Base-by-base conservation (phyloP, 1,140 invertebrate genomes). In the Drosophila asahinai region DNA sequence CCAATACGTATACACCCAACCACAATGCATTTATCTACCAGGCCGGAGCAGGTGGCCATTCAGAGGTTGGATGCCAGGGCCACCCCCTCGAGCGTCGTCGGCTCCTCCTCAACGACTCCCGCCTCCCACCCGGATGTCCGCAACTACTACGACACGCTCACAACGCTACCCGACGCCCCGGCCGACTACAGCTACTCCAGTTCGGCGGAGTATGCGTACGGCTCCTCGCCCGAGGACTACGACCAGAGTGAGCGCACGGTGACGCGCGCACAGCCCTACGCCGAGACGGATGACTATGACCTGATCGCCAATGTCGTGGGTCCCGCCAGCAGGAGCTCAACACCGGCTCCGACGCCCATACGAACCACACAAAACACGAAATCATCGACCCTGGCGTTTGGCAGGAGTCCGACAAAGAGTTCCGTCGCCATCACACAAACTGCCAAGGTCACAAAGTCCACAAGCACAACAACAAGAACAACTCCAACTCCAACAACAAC, bases 11-110 rank as follows among this genome's bases (percentile, higher is more conserved):
- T 49, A 61, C 68, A 77, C 51, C 52, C 51, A 67, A 72, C 58
- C 52, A 72, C 70, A 82, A 82, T 64, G 80, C 83, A 77, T 87
- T 62, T 80, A 68, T 78, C 61, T 68, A 80, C 43, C 70, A 91
- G 86, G 58, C 57, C 62, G 19, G 77, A 91, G 42, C 80, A 81
- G 57, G 77, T 91, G 27, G 82, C 77, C 19, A 83, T 91, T 49
- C 83, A 81, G 54, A 76, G 59, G 7, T 64, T 91, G 45, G 79
- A 90, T 19, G 51, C 30, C 8, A 70, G 62, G 4, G 43, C 25
- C 14, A 72, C 17, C 22, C 51, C 57, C 15, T 57, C 78, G 11
- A 80, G 48, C 9, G 12, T 30, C 33, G 14, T 7, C 33, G 33
- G 33, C 6, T 38, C 63, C 25, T 22, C 49, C 27, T 30, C 81